Conservation (phyloP, 2,113 vertebrate species). For the Ifrita kowaldi region DNA sequence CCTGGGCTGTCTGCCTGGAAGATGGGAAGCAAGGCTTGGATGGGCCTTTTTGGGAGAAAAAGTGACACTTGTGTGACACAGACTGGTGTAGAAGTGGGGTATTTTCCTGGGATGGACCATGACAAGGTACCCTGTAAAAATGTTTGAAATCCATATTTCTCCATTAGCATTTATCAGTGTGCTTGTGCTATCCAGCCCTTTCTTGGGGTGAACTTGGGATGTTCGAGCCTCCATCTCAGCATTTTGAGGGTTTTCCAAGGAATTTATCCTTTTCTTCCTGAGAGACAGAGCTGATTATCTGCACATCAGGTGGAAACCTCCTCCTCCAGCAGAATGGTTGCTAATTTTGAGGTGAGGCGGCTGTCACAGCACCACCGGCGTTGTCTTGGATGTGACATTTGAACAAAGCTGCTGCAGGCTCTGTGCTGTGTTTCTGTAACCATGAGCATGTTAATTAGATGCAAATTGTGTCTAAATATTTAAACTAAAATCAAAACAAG, state of each 20-base stretch:
- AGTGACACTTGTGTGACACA: background rate
- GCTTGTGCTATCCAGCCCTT: too few species aligned
- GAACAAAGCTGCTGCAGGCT: background rate
- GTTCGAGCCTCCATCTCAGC: background rate
- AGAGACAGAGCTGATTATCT: background rate
- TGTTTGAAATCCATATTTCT: rapidly evolving
- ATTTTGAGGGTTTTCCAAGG: background rate
- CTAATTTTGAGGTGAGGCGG: background rate
- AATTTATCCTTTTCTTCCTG: background rate
- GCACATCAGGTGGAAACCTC: background rate
- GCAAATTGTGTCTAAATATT: slow-evolving; percentile 32
- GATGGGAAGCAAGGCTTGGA: background rate
- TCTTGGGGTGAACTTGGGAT: background rate
- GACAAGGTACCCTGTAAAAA: background rate
- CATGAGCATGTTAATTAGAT: background rate
- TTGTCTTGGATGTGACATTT: background rate
- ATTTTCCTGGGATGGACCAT: background rate
- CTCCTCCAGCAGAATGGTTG: background rate
- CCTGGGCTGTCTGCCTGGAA: background rate
- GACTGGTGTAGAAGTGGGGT: rapidly evolving
- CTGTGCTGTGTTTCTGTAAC: background rate
- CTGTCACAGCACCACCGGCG: background rate
- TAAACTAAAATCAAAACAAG: background rate
- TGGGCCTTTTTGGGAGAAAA: background rate
- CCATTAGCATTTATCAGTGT: background rate